These are phyloP conservation scores for Ictidomys tridecemlineatus DNA, from an alignment of 2,113 vertebrate genomes.

Conservation along the genomic window DNA sequence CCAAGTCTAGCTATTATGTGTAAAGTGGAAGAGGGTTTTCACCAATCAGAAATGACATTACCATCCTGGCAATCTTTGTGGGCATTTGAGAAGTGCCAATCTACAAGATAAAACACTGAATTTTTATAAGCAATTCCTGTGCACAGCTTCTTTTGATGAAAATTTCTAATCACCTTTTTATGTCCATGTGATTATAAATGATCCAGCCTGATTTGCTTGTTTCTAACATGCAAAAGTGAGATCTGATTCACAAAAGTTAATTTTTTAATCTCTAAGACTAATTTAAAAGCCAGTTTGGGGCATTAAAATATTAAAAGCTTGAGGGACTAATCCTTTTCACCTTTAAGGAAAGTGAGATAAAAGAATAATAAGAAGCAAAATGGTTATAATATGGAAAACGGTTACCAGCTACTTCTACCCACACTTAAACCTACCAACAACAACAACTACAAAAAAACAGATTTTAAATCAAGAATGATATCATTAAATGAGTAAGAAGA, in stretches of 20 bases:
- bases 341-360: background rate
- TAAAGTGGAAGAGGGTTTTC: background rate
- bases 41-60: background rate
- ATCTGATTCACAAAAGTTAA: slow-evolving; percentile 31
- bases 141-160: slow-evolving; percentile 73
- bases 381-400: background rate
- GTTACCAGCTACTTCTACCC: background rate
- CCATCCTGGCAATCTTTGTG: background rate
- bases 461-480: slow-evolving; percentile 39
- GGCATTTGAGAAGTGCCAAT: background rate
- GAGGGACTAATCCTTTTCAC: slow-evolving; percentile 18
- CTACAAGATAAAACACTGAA: slow-evolving; percentile 30
- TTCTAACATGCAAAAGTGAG: slow-evolving; percentile 40
- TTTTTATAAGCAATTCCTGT: slow-evolving; percentile 58
- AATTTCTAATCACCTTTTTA: slow-evolving; percentile 58
- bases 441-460: background rate
- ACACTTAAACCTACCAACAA: background rate
- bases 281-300: slow-evolving; percentile 51
- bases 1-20: background rate
- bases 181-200: background rate
- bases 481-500: slow-evolving; percentile 13
- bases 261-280: slow-evolving; percentile 38
- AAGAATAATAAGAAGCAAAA: slow-evolving; percentile 29
- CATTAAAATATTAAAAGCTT: slow-evolving; percentile 63
- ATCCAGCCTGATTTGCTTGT: slow-evolving; percentile 38